These are phyloP conservation scores for Pseudorectes ferrugineus DNA, from an alignment of 2,113 vertebrate species.

Conservation along the genomic window DNA sequence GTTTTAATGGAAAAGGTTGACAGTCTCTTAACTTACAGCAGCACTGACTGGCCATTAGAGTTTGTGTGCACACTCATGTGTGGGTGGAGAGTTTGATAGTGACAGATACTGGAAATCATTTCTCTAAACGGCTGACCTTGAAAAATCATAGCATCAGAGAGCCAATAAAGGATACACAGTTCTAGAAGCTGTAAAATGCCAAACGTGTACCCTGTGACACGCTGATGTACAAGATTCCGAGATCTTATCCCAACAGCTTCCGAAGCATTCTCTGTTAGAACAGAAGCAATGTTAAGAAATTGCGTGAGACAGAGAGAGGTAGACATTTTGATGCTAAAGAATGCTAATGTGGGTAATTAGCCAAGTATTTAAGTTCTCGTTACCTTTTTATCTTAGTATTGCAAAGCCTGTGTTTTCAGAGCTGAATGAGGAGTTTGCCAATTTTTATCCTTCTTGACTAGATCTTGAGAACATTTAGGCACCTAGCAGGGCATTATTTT, in stretches of 20 bases:
- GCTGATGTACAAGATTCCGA: neutral
- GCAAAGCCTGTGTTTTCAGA: neutral
- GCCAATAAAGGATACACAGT: neutral
- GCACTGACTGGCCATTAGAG: neutral
- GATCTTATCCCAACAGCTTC: neutral
- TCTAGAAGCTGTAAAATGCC: neutral
- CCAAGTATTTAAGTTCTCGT: neutral
- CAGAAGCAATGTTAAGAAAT: neutral
- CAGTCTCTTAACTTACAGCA: neutral
- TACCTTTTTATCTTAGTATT: neutral
- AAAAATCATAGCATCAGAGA: neutral
- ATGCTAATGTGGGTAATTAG: neutral
- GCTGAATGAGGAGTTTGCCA: neutral
- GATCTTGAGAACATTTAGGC: neutral
- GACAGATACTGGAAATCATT: neutral
- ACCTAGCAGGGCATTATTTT: neutral
- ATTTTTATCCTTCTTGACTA: neutral
- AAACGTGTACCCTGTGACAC: neutral
- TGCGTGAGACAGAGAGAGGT: neutral
- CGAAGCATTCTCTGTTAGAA: neutral
- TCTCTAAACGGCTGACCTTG: slow-evolving; percentile 8
- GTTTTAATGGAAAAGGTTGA: neutral
- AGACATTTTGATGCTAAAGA: neutral
- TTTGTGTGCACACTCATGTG: neutral
- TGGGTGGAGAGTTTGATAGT: neutral